A percentile compares a stretch with the other conserved stretches of the same genome.
These are phyloP conservation scores for Donacobius atricapilla DNA, from an alignment of 2,113 vertebrate species.

Conservation along the genomic window DNA sequence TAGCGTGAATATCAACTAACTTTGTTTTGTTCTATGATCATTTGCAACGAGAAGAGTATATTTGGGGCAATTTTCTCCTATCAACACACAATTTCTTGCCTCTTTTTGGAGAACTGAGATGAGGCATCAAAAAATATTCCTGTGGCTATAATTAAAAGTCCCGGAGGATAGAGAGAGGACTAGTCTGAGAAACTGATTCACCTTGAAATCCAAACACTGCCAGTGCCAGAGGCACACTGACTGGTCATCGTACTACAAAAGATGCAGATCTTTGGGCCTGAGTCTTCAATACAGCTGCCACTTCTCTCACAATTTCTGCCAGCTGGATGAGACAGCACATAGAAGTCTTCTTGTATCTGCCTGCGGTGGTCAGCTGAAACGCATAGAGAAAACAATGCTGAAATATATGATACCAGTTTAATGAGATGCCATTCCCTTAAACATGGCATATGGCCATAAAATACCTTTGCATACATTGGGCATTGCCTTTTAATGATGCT, in stretches of 20 bases:
- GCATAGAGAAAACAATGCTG: background rate
- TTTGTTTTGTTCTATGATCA: conserved; percentile 33
- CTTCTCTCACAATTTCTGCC: background rate
- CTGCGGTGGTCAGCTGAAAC: background rate
- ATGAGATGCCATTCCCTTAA: background rate
- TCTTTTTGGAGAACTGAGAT: background rate
- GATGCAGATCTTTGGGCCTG: background rate
- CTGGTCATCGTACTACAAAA: background rate
- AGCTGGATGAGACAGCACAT: background rate
- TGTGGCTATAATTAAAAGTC: background rate
- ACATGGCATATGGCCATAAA: background rate
- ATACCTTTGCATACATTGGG: background rate
- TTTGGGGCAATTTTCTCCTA: background rate
- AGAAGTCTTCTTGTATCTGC: background rate
- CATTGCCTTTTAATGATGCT: background rate
- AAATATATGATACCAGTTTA: background rate
- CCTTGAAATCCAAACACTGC: background rate
- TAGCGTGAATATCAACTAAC: conserved; percentile 52
- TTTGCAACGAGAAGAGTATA: background rate
- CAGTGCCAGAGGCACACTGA: background rate
- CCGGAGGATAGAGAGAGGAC: background rate
- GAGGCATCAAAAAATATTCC: background rate
- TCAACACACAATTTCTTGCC: background rate
- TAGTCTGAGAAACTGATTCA: background rate
- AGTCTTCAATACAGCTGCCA: background rate